These are phyloP conservation scores for Macrotrachela quadricornifera DNA, from an alignment of 1,140 invertebrate genomes.

Conservation along the genomic window DNA sequence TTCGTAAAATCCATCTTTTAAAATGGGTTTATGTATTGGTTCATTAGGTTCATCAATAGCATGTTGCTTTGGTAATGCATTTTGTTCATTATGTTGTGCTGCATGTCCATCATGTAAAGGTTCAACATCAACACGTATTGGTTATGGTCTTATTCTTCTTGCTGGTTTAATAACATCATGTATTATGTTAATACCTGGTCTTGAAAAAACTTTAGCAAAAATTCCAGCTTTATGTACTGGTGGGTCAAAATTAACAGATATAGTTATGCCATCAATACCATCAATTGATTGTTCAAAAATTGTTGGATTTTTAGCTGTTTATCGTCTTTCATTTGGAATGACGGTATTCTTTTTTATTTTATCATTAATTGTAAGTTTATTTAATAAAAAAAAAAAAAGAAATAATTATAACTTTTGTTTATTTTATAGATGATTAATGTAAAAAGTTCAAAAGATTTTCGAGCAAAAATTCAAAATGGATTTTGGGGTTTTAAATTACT, in stretches of 20 bases:
- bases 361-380: not conserved
- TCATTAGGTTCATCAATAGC: slow-evolving; percentile 37
- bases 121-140: slow-evolving; percentile 80
- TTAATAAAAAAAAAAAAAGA: too few species aligned
- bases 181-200: slow-evolving; percentile 62
- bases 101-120: slow-evolving; percentile 86
- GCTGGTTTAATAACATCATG: slow-evolving; percentile 65
- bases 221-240: too few species aligned
- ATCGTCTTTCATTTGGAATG: slow-evolving; percentile 77
- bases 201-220: too few species aligned
- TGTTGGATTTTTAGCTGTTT: slow-evolving; percentile 66
- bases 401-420: too few species aligned
- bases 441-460: slow-evolving; percentile 57
- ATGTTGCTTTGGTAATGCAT: slow-evolving; percentile 85
- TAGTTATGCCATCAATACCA: too few species aligned
- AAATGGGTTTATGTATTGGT: slow-evolving; percentile 6
- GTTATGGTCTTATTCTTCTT: slow-evolving; percentile 82
- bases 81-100: slow-evolving; percentile 81
- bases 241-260: too few species aligned
- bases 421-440: slow-evolving; percentile 2
- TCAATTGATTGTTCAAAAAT: slow-evolving; percentile 44
- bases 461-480: slow-evolving; percentile 87
- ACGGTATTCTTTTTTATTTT: slow-evolving; percentile 49
- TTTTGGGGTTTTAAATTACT: slow-evolving; percentile 96
- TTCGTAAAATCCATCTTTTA: not conserved